Base-by-base conservation (phyloP, 2,888 invertebrate genomes). In the Argyra leucocephala region DNA sequence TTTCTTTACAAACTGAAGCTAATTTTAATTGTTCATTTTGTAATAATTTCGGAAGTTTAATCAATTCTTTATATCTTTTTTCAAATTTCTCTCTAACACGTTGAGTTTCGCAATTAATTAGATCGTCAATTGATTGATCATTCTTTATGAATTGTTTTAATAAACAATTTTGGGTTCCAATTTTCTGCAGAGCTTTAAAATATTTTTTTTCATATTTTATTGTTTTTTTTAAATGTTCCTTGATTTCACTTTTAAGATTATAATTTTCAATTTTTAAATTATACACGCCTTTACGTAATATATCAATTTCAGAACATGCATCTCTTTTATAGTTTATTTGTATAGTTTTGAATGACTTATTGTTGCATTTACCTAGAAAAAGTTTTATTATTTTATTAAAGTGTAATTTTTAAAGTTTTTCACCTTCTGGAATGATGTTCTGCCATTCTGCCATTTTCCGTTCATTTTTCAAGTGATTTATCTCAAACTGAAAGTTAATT, bases 171-270 rank as follows among this genome's bases (percentile, higher is more conserved):
- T 79, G 78, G 61, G 79, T 76, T 67, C 78, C 79, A 9, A 78
- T 77, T 67, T 76, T 76, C 67, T 79, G 78, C 68, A 79, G 77
- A 0, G 79, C 77, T 18, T 72, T 67, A 37, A 79, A 67, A 66
- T 78, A 79, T 65, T 79, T 79, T 64, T 74, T 74, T 58, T 78
- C 76, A 69, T 79, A 79, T 18, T 78, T 77, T n/a, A 78, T 77
- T 37, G 78, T 68, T 64, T 78, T 78, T 22, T 74, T 72, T 0
- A 78, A 74, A 67, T 79, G 78, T 65, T 79, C 79, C 63, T 75
- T 76, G 71, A 79, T 77, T 12, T 79, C 73, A 62, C 77, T 76
- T 68, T 76, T 78, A 66, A 77, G 78, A 67, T 79, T 78, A 3
- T 73, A 66, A 65, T 78, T 77, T 63, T 79, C 78, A 66, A 78